Evolutionary conservation across 2,113 vertebrate genomes (phyloP).

Genomic region (Hydropotes inermis): DNA sequence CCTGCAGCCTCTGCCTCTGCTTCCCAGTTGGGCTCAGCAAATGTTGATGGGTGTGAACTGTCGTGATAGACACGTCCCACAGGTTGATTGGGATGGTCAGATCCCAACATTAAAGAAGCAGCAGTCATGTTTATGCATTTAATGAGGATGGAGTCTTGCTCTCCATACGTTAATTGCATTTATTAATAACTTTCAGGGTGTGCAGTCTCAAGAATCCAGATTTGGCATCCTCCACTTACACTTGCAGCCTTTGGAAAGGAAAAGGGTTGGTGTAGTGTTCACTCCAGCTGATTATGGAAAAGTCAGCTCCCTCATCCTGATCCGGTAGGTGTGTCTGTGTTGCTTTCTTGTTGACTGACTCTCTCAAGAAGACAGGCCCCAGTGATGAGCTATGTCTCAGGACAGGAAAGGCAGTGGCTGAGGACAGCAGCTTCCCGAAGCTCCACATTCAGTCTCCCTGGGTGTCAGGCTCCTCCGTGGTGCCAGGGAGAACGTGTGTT

Average conservation of each 20-base stretch:
- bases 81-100: not conserved
- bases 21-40: not conserved
- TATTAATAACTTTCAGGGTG: conserved; percentile 63
- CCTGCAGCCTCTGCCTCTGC: not conserved
- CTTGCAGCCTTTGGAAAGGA: conserved; percentile 90
- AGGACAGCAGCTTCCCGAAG: not conserved
- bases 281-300: conserved; percentile 91
- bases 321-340: conserved; percentile 85
- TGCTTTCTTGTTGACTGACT: not conserved
- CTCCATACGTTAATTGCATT: not conserved
- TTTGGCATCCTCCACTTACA: conserved; percentile 82
- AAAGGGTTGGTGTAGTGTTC: conserved; percentile 89
- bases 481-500: accelerated
- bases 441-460: accelerated
- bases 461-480: not conserved
- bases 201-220: conserved; percentile 63
- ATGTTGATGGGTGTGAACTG: not conserved
- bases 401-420: not conserved
- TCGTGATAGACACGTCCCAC: not conserved
- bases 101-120: not conserved
- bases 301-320: conserved; percentile 90
- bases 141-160: not conserved
- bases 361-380: not conserved
- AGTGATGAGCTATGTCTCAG: not conserved
- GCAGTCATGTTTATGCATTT: not conserved